phyloP scores from a whole-genome alignment of 2,888 invertebrate species.

The Cinara cedri region DNA sequence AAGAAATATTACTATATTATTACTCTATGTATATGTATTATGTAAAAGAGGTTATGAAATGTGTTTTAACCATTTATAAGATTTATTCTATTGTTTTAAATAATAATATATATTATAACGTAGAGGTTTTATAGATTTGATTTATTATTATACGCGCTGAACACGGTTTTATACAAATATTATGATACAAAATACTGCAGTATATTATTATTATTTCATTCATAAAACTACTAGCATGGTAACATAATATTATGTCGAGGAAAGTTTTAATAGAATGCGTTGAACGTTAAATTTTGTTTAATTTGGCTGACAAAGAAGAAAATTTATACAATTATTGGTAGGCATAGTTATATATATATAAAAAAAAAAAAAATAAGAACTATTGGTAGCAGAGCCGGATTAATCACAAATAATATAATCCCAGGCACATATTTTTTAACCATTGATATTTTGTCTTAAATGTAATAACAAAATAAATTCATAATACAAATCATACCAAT shows the following conservation, averaged over 20 bases:
- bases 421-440: too few relatives aligned
- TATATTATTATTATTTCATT: slow-evolving; percentile 20
- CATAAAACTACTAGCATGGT: not conserved
- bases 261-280: not conserved
- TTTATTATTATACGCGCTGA: slow-evolving; percentile 40
- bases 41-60: slow-evolving; percentile 50
- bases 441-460: too few relatives aligned
- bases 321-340: not conserved
- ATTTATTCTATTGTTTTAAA: slow-evolving; percentile 55
- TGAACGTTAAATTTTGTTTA: not conserved
- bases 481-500: too few relatives aligned
- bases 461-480: too few relatives aligned
- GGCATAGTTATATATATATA: too few relatives aligned
- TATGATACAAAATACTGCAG: slow-evolving; percentile 7
- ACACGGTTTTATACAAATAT: slow-evolving; percentile 36
- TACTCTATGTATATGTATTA: slow-evolving; percentile 1
- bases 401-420: too few relatives aligned
- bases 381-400: too few relatives aligned
- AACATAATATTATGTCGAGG: not conserved
- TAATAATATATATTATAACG: not conserved
- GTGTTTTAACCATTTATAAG: slow-evolving; percentile 51
- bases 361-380: too few relatives aligned
- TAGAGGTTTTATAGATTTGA: slow-evolving; percentile 49
- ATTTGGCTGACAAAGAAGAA: not conserved
- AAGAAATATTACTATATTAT: slow-evolving; percentile 31